Evolutionary conservation across 2,888 invertebrate species (phyloP).

Genomic region (Hypolimnas misippus): DNA sequence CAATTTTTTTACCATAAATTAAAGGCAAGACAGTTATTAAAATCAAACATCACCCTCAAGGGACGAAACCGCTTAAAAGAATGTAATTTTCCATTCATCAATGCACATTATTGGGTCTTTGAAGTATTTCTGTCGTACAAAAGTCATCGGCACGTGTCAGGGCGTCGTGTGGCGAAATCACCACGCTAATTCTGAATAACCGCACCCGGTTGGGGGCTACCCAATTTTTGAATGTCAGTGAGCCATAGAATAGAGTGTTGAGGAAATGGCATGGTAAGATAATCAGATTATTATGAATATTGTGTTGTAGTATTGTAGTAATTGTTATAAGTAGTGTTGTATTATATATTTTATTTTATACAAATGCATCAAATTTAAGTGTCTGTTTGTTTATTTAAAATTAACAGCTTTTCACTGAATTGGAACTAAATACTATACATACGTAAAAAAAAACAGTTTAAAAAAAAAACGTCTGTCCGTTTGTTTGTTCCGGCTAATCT

Average conservation of each 20-base stretch:
- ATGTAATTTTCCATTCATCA: constrained; percentile 29
- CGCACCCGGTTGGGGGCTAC: constrained; percentile 43
- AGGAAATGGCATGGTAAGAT: not conserved
- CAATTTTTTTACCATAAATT: not conserved
- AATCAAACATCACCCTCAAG: not conserved
- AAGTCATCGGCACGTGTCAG: constrained; percentile 50
- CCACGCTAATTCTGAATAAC: constrained; percentile 52
- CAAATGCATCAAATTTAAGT: too few relatives aligned
- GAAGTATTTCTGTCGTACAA: constrained; percentile 38
- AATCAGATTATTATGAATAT: too few relatives aligned
- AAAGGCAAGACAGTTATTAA: not conserved
- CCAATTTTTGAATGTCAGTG: constrained; percentile 28
- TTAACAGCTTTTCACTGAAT: too few relatives aligned
- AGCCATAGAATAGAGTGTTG: constrained; percentile 19
- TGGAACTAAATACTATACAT: too few relatives aligned
- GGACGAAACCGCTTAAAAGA: constrained; percentile 8
- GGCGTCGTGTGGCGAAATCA: constrained; percentile 48
- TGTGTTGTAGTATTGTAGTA: not conserved
- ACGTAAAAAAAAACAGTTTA: too few relatives aligned
- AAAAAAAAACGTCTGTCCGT: too few relatives aligned
- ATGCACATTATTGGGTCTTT: constrained; percentile 36
- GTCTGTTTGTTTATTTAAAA: too few relatives aligned
- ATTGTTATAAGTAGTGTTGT: too few relatives aligned
- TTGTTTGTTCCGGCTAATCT: too few relatives aligned
- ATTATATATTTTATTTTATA: too few relatives aligned